Conservation (phyloP, 2,888 invertebrate genomes). For the Cerastoderma edule region DNA sequence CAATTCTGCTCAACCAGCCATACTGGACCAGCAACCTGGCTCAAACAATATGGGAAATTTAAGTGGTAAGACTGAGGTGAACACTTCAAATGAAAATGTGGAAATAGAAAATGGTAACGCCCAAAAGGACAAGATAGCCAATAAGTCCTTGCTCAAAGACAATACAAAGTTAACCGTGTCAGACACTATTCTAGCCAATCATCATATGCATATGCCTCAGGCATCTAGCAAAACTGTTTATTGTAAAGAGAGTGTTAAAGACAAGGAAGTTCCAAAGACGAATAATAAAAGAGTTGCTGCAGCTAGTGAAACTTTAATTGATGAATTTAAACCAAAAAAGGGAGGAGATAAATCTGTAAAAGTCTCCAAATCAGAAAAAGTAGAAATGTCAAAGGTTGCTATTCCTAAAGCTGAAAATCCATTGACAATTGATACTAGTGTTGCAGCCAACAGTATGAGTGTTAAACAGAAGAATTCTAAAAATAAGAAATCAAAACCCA, state of each 20-base stretch:
- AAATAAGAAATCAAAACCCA: constrained; percentile 63
- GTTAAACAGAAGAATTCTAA: constrained; percentile 69
- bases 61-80: constrained; percentile 54
- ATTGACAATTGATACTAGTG: constrained; percentile 32
- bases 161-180: constrained; percentile 28
- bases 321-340: constrained; percentile 14
- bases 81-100: constrained; percentile 54
- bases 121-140: constrained; percentile 42
- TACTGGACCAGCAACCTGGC: constrained; percentile 32
- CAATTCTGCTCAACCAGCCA: constrained; percentile 38
- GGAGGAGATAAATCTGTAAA: constrained; percentile 27
- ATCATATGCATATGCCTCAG: constrained; percentile 15
- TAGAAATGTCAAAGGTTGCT: constrained; percentile 49
- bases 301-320: constrained; percentile 28
- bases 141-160: constrained; percentile 45
- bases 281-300: constrained; percentile 45
- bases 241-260: constrained; percentile 47
- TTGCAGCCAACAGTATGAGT: constrained; percentile 24
- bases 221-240: constrained; percentile 25
- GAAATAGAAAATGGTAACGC: constrained; percentile 41
- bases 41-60: constrained; percentile 68
- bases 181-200: constrained; percentile 1
- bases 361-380: constrained; percentile 42
- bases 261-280: constrained; percentile 47
- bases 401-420: constrained; percentile 43